These are phyloP conservation scores for Phalanger gymnotis DNA, from an alignment of 2,797 vertebrate species.

Conservation along the genomic window DNA sequence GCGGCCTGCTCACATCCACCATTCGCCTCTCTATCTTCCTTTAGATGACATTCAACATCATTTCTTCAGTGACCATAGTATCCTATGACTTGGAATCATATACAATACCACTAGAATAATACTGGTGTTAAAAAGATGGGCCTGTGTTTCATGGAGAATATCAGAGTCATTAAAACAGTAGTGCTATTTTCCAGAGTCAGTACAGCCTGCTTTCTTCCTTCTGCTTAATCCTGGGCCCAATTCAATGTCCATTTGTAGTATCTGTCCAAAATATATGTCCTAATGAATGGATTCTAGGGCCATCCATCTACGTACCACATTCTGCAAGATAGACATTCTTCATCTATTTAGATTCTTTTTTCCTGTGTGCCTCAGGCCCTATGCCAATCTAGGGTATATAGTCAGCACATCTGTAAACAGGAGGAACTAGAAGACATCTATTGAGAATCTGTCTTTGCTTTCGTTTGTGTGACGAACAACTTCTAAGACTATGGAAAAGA, in stretches of 20 bases:
- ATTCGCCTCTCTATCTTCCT: not conserved
- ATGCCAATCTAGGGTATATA: not conserved
- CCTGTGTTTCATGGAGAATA: not conserved
- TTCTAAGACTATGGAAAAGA: not conserved
- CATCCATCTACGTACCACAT: not conserved
- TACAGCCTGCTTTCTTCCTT: not conserved
- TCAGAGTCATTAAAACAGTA: not conserved
- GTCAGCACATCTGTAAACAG: not conserved
- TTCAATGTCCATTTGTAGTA: not conserved
- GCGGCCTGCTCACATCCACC: not conserved
- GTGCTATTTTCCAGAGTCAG: not conserved
- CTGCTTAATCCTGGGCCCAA: not conserved
- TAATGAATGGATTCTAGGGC: not conserved
- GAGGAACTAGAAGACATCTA: not conserved
- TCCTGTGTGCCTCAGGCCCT: not conserved
- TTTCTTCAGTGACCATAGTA: not conserved
- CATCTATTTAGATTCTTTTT: not conserved
- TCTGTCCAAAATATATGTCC: not conserved
- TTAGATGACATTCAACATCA: not conserved
- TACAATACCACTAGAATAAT: not conserved
- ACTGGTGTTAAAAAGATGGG: not conserved
- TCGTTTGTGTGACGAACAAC: not conserved
- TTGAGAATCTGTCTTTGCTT: not conserved
- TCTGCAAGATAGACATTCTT: not conserved
- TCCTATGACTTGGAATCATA: not conserved